Evolutionary conservation across 2,113 vertebrate species (phyloP), one percentile per base, ranked within the genome.

Genomic region (Phyllopteryx taeniolatus): DNA sequence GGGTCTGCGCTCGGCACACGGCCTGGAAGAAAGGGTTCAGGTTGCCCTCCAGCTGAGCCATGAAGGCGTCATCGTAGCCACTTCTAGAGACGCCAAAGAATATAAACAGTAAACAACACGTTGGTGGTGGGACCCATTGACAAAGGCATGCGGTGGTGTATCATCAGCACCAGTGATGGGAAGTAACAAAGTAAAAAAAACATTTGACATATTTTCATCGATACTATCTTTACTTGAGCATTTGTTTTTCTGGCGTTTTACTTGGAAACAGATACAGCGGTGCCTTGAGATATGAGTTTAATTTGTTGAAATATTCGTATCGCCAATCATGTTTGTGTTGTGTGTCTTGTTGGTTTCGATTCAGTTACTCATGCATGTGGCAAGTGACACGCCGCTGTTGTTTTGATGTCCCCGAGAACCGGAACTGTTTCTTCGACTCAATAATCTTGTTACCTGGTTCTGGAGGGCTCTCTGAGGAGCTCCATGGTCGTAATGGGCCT

Each of bases 41-140:
- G 87, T 95, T 95, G 0, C 94, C 95, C 0, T 92, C 90, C 87
- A 96, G 83, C 82, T 97, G 94, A 0, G 95, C 86, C 74, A 95
- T 95, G 0, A 94, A 89, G 4, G 92, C 89, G 0, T 98, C 96
- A 2, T 96, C 95, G 0, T 95, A 96, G 78, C 94, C 92, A 77
- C 93, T 90, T 87, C 96, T 66, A 96, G 85, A 0, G 22, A 64
- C 64, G 42, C 6, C 35, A 20, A 51, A 42, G 19, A 51, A 74
- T 70, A 20, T 0, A 74, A 10, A 67, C 19, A 56, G 53, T 5
- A 19, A 71, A 6, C 57, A 27, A 22, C 60, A 57, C 22, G 42
- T 42, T 56, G 43, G 42, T 14, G 5, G 12, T 14, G 22, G 12
- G 10, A 31, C 13, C 12, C 2, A 17, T 61, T 19, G 12, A 8